Percentiles rank a stretch among this genome's conserved stretches.
Conservation (phyloP, 2,113 vertebrate genomes). For the Rhineura floridana region DNA sequence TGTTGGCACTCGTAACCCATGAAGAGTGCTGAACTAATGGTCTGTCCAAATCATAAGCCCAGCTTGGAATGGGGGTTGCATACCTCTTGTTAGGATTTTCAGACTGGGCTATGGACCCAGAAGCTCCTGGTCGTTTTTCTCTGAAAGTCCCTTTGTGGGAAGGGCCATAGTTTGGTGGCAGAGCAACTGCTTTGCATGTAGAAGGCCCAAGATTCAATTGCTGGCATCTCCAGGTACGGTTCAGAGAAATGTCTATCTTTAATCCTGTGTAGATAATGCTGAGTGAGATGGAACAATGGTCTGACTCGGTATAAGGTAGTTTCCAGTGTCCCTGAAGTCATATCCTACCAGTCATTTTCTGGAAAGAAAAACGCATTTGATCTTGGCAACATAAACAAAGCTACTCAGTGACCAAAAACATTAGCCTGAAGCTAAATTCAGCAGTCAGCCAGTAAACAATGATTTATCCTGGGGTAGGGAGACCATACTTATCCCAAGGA, state of each 20-base stretch:
- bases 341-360: background rate
- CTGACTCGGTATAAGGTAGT: too few relatives aligned
- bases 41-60: background rate
- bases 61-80: background rate
- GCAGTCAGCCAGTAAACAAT: background rate
- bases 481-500: slow-evolving; percentile 8
- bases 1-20: too few relatives aligned
- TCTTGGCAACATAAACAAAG: background rate
- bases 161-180: too few relatives aligned
- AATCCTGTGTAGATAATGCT: too few relatives aligned
- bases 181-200: too few relatives aligned
- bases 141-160: background rate
- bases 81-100: background rate
- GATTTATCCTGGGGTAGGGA: background rate
- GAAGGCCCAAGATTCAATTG: too few relatives aligned
- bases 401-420: background rate
- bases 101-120: background rate
- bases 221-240: too few relatives aligned
- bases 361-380: background rate
- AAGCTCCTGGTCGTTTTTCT: background rate
- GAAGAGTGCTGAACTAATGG: background rate
- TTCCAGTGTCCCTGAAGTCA: too few relatives aligned
- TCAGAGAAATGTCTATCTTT: too few relatives aligned
- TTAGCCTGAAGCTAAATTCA: background rate
- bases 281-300: too few relatives aligned